Percentiles rank a stretch among this genome's conserved stretches.
These are phyloP conservation scores for Calosoma granatense DNA, from an alignment of 1,140 invertebrate species.

Conservation along the genomic window DNA sequence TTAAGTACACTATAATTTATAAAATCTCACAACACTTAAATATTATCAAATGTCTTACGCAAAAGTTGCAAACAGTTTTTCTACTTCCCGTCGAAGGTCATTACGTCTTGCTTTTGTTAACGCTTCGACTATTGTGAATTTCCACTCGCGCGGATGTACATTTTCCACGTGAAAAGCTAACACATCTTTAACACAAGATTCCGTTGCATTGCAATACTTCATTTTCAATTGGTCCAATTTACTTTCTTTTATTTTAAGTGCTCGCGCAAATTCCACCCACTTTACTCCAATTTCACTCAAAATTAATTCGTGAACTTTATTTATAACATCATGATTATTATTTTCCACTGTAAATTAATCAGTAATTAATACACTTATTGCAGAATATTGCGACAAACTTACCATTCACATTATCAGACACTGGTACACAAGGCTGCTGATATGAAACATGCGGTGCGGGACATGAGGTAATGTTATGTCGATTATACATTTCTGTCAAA, in stretches of 20 bases:
- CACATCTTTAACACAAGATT: background rate
- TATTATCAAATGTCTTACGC: no score
- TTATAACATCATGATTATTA: background rate
- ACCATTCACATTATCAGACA: no score
- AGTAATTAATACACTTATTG: no score
- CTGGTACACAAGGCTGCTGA: no score
- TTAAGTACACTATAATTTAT: no score
- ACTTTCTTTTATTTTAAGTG: conserved; percentile 39
- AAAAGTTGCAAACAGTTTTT: conserved; percentile 28
- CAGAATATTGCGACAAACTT: no score
- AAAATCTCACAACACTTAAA: no score
- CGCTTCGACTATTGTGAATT: conserved; percentile 23
- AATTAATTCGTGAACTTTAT: conserved; percentile 20
- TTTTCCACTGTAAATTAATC: no score
- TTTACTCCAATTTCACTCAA: conserved; percentile 37
- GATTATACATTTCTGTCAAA: background rate
- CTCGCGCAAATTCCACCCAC: conserved; percentile 44
- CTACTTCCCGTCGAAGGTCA: conserved; percentile 26
- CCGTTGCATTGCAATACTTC: conserved; percentile 21
- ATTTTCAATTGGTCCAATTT: conserved; percentile 40
- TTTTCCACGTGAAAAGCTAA: conserved; percentile 26
- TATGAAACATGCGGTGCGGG: no score
- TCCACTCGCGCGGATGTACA: conserved; percentile 23
- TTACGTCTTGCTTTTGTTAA: conserved; percentile 24
- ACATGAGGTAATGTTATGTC: no score